Evolutionary conservation across 2,888 invertebrate species (phyloP), one percentile per base, ranked within the genome.

Genomic region (Drosophila recens): DNA sequence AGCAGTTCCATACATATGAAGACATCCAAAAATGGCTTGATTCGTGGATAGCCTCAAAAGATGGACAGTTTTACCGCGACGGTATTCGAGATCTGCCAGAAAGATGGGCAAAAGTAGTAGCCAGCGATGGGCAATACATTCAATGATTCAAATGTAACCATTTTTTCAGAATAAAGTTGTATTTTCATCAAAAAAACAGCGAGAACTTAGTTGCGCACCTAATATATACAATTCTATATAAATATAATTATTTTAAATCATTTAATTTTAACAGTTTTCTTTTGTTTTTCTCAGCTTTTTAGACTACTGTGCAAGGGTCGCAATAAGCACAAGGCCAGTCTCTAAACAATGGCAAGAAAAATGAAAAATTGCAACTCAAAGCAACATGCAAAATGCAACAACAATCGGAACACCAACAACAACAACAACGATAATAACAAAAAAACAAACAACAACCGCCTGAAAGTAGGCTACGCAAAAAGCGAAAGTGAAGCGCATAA

Each of bases 271-370:
- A 23, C 6, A 6, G 10, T 6, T 23, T 30, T 15, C 2, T 11
- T 6, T 0, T 17, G 0, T 10, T 45, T 45, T 27, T 23, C 17
- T 10, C 52, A n/a, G 51, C 10, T 10, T 48, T 8, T 15, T 17
- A 1, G 13, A 27, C 27, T 49, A 72, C 43, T 64, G 64, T 72
- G 49, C 70, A 43, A 20, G 40, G 46, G 23, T 45, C 45, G 36
- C 57, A 80, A 82, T 74, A 72, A 65, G 86, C 86, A 77, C 82
- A 82, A 82, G 82, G 82, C 82, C 86, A 82, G 76, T 73, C 70
- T 11, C 36, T 42, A 68, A 73, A 73, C 67, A 73, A 73, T 56
- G 62, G 52, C 11, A n/a, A 45, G 38, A 63, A 48, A 65, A 70
- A 65, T 48, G 46, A 13, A 40, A 57, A 64, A 57, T 38, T 38